phyloP scores from a whole-genome alignment of 2,113 vertebrate genomes.

The Saguinus midas region DNA sequence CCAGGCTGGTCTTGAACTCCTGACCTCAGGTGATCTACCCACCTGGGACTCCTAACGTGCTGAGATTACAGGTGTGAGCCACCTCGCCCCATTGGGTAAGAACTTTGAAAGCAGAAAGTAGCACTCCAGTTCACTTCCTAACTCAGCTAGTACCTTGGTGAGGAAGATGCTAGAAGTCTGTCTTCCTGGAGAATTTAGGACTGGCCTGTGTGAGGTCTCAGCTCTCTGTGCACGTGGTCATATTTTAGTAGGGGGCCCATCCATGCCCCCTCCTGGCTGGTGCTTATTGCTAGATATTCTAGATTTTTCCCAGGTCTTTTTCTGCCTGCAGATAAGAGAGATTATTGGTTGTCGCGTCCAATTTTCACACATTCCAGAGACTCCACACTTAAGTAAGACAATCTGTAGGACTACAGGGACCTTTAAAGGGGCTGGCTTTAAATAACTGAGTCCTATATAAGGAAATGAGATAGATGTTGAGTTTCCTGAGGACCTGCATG shows the following conservation, averaged over 20 bases:
- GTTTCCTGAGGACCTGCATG: not conserved
- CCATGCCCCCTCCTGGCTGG: not conserved
- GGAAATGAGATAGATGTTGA: not conserved
- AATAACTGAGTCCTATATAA: constrained; percentile 19
- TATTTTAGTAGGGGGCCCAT: not conserved
- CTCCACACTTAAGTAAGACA: constrained; percentile 9
- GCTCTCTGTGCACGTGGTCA: not conserved
- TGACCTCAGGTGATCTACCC: no score
- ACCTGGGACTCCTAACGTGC: no score
- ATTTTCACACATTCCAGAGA: constrained; percentile 47
- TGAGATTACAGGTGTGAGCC: no score
- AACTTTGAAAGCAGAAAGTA: not conserved
- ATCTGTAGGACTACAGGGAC: constrained; percentile 41
- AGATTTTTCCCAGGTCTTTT: not conserved
- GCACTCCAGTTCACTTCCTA: not conserved
- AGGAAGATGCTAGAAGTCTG: not conserved
- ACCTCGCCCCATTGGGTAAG: not conserved
- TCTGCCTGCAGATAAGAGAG: not conserved
- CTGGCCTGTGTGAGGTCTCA: not conserved
- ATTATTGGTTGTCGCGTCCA: not conserved
- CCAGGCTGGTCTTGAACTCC: no score
- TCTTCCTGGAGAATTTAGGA: not conserved
- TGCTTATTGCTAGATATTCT: not conserved
- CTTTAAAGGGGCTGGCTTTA: constrained; percentile 3
- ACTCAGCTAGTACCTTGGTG: not conserved